Base-by-base conservation (phyloP, 2,797 vertebrate genomes). In the Pangasius krempfi region DNA sequence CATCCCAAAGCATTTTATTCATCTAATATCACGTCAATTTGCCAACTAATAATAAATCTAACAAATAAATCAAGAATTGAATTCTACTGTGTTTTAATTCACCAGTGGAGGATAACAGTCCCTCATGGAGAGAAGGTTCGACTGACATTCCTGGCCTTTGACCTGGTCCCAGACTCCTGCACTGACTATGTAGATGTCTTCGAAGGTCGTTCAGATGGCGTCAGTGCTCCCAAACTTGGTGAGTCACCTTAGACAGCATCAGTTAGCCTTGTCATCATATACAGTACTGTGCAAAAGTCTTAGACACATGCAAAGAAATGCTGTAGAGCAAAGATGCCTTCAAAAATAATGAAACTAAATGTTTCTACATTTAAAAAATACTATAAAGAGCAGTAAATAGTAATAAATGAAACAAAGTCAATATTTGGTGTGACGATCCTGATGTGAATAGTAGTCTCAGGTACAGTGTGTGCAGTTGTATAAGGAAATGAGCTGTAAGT, bases 51-150 rank as follows among this genome's bases (percentile, higher is more conserved):
- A n/a, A n/a, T n/a, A n/a, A n/a, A n/a, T n/a, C n/a, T n/a, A n/a
- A n/a, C n/a, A n/a, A 52, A 47, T 75, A 44, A 50, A 78, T 54
- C 1, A 40, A 37, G n/a, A 47, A 40, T 47, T 87, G 1, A 70
- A 22, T 60, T 22, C 80, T 52, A 86, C 78, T 93, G 22, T 90
- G 40, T 91, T 80, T 73, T 58, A 12, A 76, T 88, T 84, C 40
- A 83, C 81, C 90, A 97, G 96, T 97, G 96, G 96, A 96, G 37
- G 89, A 95, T 97, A 88, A 92, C 90, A 0, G 95, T 96, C 70
- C 94, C 95, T n/a, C 87, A 92, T 78, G 93, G 94, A 0, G 88
- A 96, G 81, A 93, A 33, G 85, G 91, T 97, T 85, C 93, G 86
- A 75, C 93, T 97, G 86, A 95, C 94, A 0, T 96, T 97, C 85